Conservation (phyloP, 2,888 invertebrate species). For the Caenorhabditis sp. region DNA sequence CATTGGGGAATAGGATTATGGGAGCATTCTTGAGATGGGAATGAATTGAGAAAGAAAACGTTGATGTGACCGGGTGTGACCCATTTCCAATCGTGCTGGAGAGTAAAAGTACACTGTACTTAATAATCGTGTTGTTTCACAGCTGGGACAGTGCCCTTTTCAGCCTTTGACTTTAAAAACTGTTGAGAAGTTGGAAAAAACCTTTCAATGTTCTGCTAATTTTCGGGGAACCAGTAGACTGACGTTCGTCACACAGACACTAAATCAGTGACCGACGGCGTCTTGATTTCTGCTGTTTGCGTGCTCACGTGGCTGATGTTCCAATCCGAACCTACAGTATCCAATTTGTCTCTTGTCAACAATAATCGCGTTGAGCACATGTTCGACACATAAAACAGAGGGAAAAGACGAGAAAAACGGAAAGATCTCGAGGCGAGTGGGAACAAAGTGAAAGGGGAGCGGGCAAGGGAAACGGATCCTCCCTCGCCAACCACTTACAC, state of each 20-base stretch:
- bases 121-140: too few species aligned
- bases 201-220: too few species aligned
- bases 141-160: too few species aligned
- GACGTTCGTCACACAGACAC: not conserved
- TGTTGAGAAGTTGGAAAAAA: too few species aligned
- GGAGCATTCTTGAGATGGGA: too few species aligned
- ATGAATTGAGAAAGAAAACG: too few species aligned
- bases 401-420: slow-evolving; percentile 3
- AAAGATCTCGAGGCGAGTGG: not conserved
- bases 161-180: too few species aligned
- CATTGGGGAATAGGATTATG: too few species aligned
- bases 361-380: slow-evolving; percentile 8
- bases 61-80: too few species aligned
- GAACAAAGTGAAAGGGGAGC: not conserved
- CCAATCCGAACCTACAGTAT: slow-evolving; percentile 3
- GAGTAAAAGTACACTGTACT: too few species aligned
- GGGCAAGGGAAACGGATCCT: not conserved
- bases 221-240: not conserved
- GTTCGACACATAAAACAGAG: slow-evolving; percentile 13
- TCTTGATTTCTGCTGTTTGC: not conserved
- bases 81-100: too few species aligned
- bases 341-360: not conserved
- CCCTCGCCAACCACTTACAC: slow-evolving; percentile 9
- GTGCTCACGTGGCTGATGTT: not conserved
- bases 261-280: not conserved